Conservation (phyloP, 2,113 vertebrate genomes). For the Sphaerodactylus townsendi region DNA sequence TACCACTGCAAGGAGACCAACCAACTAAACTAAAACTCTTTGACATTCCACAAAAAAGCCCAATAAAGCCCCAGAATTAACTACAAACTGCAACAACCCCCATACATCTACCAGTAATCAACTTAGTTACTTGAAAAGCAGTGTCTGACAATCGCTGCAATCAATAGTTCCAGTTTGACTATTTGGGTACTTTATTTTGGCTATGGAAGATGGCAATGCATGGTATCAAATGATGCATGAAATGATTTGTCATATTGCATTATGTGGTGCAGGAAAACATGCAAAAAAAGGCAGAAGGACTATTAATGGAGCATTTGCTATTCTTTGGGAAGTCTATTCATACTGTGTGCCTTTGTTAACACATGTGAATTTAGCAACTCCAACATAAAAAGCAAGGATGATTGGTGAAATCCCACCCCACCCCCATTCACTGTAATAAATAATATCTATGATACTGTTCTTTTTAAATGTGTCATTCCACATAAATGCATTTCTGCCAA, state of each 20-base stretch:
- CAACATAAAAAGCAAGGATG: not conserved
- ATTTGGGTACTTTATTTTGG: slow-evolving; percentile 40
- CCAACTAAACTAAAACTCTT: too few relatives aligned
- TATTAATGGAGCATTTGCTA: slow-evolving; percentile 3
- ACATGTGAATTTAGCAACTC: not conserved
- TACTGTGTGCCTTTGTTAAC: slow-evolving; percentile 25
- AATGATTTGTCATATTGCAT: slow-evolving; percentile 67
- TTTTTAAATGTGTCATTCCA: not conserved
- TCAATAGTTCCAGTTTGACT: too few relatives aligned
- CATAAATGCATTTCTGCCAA: slow-evolving; percentile 1
- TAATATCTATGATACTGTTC: not conserved
- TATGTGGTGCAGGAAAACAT: slow-evolving; percentile 40
- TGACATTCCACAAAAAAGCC: too few relatives aligned
- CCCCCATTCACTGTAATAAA: not conserved
- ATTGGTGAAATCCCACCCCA: not conserved
- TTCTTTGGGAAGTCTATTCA: slow-evolving; percentile 11
- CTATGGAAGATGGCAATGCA: slow-evolving; percentile 48
- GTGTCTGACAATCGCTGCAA: too few relatives aligned
- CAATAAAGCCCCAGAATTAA: too few relatives aligned
- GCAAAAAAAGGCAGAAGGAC: slow-evolving; percentile 27
- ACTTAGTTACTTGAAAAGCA: too few relatives aligned
- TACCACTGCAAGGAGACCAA: too few relatives aligned
- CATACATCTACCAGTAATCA: too few relatives aligned
- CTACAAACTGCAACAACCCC: too few relatives aligned
- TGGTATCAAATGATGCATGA: slow-evolving; percentile 73